Evolutionary conservation across 2,888 invertebrate genomes (phyloP), one percentile per base, ranked within the genome.

Genomic region (Hypsopygia costalis): DNA sequence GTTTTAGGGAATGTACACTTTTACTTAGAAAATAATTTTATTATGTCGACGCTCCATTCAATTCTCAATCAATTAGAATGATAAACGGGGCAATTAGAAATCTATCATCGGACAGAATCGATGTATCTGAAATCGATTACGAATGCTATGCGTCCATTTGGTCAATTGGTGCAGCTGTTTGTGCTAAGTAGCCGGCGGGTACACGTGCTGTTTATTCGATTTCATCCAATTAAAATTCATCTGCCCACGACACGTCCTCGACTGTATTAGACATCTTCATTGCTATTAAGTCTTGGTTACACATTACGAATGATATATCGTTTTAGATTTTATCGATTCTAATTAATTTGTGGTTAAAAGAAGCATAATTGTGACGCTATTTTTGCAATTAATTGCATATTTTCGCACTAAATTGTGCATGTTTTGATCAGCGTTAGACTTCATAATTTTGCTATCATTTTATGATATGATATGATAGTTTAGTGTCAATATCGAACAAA

Each of bases 261-360:
- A 45, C 54, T 52, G 41, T 42, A 51, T 58, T 56, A 42, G 40
- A 54, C 40, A 43, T 51, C 61, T 57, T 50, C 41, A 57, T 65
- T 47, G 47, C 34, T 33, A 11, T 52, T 36, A 51, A 44, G 53
- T 36, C 39, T 40, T 29, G 43, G 42, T 11, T 16, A 16, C 41
- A 54, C 45, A 46, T 44, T 37, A 16, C 16, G 35, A 5, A 12
- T 25, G 20, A 8, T 32, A 7, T 20, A 16, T 9, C n/a, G 9
- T 21, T 6, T 1, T 34, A 22, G 6, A 0, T 7, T 34, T 34
- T 34, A 12, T 32, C 6, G n/a, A n/a, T n/a, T n/a, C n/a, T n/a
- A n/a, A n/a, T n/a, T n/a, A n/a, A n/a, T n/a, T n/a, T n/a, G n/a
- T n/a, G n/a, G n/a, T n/a, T n/a, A n/a, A n/a, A n/a, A n/a, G n/a